Evolutionary conservation across 2,113 vertebrate species (phyloP).

Genomic region (Chloebia gouldiae): DNA sequence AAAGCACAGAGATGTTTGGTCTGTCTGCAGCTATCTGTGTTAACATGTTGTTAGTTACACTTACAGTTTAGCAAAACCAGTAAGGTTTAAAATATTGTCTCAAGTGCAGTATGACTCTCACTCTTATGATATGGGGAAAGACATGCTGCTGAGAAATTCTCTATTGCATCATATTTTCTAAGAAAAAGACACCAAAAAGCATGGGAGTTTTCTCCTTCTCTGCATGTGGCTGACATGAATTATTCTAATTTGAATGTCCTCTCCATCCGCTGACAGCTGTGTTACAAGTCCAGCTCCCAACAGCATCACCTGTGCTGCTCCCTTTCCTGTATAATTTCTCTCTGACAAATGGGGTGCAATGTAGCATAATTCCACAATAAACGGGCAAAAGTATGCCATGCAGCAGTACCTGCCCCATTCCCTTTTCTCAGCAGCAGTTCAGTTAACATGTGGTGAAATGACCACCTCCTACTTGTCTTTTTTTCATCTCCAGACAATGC

Average conservation of each 20-base stretch:
- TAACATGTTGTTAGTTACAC: not conserved
- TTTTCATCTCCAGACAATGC: not conserved
- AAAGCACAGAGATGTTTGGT: not conserved
- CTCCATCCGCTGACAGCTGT: not conserved
- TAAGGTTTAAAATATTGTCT: not conserved
- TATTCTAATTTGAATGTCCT: not conserved
- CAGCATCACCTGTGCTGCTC: not conserved
- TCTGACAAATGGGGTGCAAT: not conserved
- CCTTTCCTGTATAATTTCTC: not conserved
- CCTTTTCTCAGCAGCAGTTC: not conserved
- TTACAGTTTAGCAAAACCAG: not conserved
- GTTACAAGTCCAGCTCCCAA: not conserved
- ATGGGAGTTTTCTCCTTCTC: not conserved
- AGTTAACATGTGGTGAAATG: not conserved
- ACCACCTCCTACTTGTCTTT: not conserved
- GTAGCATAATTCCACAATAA: not conserved
- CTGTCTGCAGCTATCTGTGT: not conserved
- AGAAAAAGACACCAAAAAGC: not conserved
- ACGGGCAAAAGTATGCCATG: not conserved
- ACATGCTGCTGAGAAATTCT: not conserved
- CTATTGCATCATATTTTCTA: not conserved
- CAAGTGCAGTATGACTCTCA: not conserved
- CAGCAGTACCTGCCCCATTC: not conserved
- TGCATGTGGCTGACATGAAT: not conserved
- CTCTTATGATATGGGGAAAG: not conserved